Evolutionary conservation across 2,888 invertebrate genomes (phyloP).

Genomic region (Pollenia angustigena): DNA sequence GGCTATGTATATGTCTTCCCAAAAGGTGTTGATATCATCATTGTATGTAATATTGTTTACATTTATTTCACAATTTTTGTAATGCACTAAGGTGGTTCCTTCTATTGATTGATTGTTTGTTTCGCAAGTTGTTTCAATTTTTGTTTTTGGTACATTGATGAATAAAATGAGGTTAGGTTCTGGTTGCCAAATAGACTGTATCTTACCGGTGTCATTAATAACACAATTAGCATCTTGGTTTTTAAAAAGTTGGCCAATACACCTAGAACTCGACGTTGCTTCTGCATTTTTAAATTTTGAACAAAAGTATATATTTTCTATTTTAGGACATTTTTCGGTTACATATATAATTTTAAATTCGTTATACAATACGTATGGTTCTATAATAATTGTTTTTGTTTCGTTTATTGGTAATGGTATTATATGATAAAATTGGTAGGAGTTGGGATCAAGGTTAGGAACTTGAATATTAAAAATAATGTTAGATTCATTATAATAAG

Average conservation of each 20-base stretch:
- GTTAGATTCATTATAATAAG: conserved; percentile 67
- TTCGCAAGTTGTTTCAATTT: conserved; percentile 20
- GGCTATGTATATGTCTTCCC: conserved; percentile 40
- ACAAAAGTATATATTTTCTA: conserved; percentile 38
- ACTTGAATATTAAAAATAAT: conserved; percentile 70
- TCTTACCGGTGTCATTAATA: conserved; percentile 23
- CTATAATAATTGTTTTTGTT: background rate
- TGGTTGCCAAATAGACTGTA: conserved; percentile 31
- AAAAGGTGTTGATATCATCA: conserved; percentile 24
- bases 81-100: conserved; percentile 37
- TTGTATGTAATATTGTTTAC: conserved; percentile 33
- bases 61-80: conserved; percentile 27
- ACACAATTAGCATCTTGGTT: background rate
- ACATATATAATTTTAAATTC: conserved; percentile 36
- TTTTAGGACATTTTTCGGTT: conserved; percentile 34
- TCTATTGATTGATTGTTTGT: conserved; percentile 18
- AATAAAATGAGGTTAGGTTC: conserved; percentile 33
- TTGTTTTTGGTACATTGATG: conserved; percentile 16
- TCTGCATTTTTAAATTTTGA: conserved; percentile 9
- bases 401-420: background rate
- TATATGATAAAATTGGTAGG: conserved; percentile 34
- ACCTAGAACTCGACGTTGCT: background rate
- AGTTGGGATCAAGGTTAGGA: conserved; percentile 53
- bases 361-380: conserved; percentile 11
- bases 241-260: background rate